A percentile compares a stretch with the other conserved stretches of the same genome.
These are phyloP conservation scores for Xestia rhomboidea DNA, from an alignment of 2,888 invertebrate genomes.

Conservation along the genomic window DNA sequence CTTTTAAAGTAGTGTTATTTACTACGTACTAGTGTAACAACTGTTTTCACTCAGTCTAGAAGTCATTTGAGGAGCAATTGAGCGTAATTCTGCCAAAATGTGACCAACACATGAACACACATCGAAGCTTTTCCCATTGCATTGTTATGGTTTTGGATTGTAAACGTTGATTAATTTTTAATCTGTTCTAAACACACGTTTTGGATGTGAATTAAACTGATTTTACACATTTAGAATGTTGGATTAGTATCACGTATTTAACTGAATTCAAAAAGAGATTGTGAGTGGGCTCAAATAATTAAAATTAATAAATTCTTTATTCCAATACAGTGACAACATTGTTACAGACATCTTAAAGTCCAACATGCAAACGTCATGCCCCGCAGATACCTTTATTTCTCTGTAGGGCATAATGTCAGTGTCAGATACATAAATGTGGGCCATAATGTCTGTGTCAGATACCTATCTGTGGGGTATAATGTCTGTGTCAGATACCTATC, in stretches of 20 bases:
- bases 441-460: too few relatives aligned
- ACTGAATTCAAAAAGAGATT: background rate
- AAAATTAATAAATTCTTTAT: too few relatives aligned
- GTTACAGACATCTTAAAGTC: too few relatives aligned
- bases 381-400: too few relatives aligned
- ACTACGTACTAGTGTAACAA: background rate
- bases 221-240: background rate
- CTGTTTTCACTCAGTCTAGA: background rate
- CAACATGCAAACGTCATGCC: too few relatives aligned
- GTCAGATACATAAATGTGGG: too few relatives aligned
- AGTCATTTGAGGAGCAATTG: background rate
- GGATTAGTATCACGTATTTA: background rate
- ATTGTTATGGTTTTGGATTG: background rate
- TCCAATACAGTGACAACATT: too few relatives aligned
- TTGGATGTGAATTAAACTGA: background rate
- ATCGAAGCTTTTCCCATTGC: background rate
- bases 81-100: background rate
- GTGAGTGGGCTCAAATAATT: background rate
- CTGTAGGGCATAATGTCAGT: too few relatives aligned
- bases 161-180: background rate
- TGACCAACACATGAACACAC: background rate
- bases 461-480: too few relatives aligned
- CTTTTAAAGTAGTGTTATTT: conserved; percentile 8
- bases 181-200: background rate
- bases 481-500: too few relatives aligned